These are phyloP conservation scores for Salticus scenicus DNA, from an alignment of 2,888 invertebrate species.

Conservation along the genomic window DNA sequence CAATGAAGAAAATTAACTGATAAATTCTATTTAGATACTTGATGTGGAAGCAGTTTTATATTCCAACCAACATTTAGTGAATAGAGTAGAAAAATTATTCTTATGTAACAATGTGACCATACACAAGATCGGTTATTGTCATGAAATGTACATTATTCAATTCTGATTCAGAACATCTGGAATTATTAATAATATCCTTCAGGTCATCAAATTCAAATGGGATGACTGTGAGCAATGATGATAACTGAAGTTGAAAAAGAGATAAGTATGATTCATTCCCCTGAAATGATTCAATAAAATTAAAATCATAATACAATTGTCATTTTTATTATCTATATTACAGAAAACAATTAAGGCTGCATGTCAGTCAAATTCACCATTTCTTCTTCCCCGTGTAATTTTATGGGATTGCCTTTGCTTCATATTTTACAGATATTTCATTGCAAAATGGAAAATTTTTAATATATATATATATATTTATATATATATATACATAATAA, in stretches of 20 bases:
- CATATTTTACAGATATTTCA: too few relatives aligned
- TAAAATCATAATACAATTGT: not conserved
- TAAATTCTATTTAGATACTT: too few relatives aligned
- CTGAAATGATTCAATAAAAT: not conserved
- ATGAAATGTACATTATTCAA: constrained; percentile 52
- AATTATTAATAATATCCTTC: constrained; percentile 30
- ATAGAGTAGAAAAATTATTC: constrained; percentile 11
- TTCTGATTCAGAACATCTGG: constrained; percentile 64
- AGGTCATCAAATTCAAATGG: constrained; percentile 31
- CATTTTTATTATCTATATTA: too few relatives aligned
- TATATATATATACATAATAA: too few relatives aligned
- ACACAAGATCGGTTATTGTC: constrained; percentile 36
- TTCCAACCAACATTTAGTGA: not conserved
- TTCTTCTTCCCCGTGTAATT: too few relatives aligned
- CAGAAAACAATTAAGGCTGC: too few relatives aligned
- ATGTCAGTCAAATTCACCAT: too few relatives aligned
- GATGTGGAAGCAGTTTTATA: not conserved
- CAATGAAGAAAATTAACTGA: too few relatives aligned
- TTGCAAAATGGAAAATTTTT: too few relatives aligned
- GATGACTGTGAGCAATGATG: constrained; percentile 33
- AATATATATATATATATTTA: too few relatives aligned
- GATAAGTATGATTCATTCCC: constrained; percentile 25
- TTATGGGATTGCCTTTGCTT: too few relatives aligned
- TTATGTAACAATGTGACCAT: constrained; percentile 26
- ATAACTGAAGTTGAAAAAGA: constrained; percentile 32